These are phyloP conservation scores for Lates calcarifer DNA, from an alignment of 2,113 vertebrate genomes.

Conservation along the genomic window DNA sequence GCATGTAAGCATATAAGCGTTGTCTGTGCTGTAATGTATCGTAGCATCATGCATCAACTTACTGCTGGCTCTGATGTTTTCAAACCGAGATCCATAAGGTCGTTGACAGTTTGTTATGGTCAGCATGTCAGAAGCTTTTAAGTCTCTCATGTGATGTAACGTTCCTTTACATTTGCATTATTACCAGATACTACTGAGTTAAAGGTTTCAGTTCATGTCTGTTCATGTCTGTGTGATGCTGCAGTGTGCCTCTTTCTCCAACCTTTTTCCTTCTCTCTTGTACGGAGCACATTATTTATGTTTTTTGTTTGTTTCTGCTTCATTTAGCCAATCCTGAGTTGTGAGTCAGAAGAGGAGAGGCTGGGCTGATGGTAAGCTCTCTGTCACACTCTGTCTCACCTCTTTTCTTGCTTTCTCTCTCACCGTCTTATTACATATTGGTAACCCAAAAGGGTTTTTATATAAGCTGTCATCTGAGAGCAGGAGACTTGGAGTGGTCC, in stretches of 20 bases:
- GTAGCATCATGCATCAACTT: neutral
- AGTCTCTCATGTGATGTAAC: constrained; percentile 1
- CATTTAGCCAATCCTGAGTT: constrained; percentile 74
- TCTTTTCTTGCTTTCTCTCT: constrained; percentile 26
- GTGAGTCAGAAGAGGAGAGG: constrained; percentile 83
- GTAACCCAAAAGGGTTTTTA: constrained; percentile 22
- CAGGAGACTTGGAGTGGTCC: neutral
- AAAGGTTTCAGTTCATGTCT: neutral
- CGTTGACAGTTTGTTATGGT: neutral
- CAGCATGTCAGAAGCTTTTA: constrained; percentile 32
- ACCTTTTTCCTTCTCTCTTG: neutral
- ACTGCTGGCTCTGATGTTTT: constrained; percentile 22
- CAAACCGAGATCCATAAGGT: constrained; percentile 23
- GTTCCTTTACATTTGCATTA: constrained; percentile 10
- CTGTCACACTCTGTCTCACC: constrained; percentile 46
- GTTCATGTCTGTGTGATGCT: neutral
- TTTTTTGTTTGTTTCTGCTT: constrained; percentile 60
- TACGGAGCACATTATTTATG: constrained; percentile 10
- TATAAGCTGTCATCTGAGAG: constrained; percentile 15
- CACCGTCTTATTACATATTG: constrained; percentile 23
- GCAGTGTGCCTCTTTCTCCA: neutral
- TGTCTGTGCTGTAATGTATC: neutral
- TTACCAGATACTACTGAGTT: constrained; percentile 1
- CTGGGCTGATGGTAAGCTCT: constrained; percentile 84
- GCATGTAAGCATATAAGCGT: neutral